Evolutionary conservation across 2,797 vertebrate species (phyloP).

Genomic region (Phoxinus dragarum): DNA sequence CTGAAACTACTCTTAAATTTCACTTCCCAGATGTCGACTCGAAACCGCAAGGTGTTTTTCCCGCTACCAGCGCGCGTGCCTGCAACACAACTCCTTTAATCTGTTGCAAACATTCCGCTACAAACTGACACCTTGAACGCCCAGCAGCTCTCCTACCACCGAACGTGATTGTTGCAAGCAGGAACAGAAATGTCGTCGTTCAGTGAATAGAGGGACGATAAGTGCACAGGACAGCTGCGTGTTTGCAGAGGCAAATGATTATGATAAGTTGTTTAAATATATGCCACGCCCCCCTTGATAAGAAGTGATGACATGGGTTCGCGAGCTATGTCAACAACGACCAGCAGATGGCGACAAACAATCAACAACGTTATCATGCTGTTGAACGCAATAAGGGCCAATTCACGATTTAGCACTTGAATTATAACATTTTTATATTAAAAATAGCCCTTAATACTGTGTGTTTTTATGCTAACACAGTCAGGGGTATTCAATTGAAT

Average conservation of each 20-base stretch:
- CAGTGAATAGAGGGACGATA: neutral
- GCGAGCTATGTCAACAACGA: neutral
- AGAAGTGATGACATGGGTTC: neutral
- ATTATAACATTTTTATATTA: neutral
- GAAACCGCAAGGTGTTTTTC: neutral
- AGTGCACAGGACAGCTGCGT: neutral
- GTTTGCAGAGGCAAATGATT: conserved; percentile 14
- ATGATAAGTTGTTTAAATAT: conserved; percentile 23
- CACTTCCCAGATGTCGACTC: conserved; percentile 2
- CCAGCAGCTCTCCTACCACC: no score
- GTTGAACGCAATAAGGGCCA: neutral
- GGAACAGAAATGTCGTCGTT: neutral
- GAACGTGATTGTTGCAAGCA: neutral
- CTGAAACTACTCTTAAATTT: neutral
- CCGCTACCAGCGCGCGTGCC: neutral
- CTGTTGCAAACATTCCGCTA: neutral
- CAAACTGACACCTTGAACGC: neutral
- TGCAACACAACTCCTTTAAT: neutral
- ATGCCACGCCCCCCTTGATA: conserved; percentile 40
- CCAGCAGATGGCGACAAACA: conserved; percentile 50
- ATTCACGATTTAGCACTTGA: no score
- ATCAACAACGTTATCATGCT: neutral
- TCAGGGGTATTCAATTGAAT: neutral
- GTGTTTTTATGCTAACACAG: neutral
- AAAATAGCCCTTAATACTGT: neutral